Base-by-base conservation (phyloP, 2,888 invertebrate genomes). In the Drosophila parthenogenetica region DNA sequence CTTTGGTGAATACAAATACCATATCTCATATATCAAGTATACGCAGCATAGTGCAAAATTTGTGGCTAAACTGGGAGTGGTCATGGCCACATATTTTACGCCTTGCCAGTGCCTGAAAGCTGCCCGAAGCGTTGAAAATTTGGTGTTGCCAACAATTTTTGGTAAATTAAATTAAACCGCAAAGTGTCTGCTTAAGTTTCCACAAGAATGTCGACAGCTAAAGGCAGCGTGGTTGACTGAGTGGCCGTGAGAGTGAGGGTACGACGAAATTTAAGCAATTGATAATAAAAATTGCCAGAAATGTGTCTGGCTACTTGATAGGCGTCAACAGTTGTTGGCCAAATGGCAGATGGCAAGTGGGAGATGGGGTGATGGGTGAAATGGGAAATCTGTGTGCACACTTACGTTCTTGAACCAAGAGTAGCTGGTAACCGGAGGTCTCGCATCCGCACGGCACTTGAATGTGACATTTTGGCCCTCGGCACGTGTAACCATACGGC, bases 391-490 rank as follows among this genome's bases (percentile, higher is more conserved):
- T 53, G 51, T 59, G 59, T 35, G 45, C 22, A 42, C 53, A 94
- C 95, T 95, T 93, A 97, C 97, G 93, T 96, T 95, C 91, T 95
- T 96, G 90, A 95, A 96, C 95, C 97, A 97, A 54, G 95, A 94
- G 91, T 95, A 96, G 86, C 94, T 95, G 76, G 94, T 94, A 11
- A 96, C 95, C 45, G 94, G 94, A 11, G 97, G 97, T 71, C 95
- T 95, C 45, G 97, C 96, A 76, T 95, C 95, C 25, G 96, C 95
- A 75, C 96, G 95, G 90, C 97, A 97, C 58, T 95, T 94, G 58
- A 97, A 93, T 83, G 95, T 95, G 54, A 97, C 95, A 82, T 96
- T 95, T 80, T 96, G 95, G 49, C 96, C 96, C 92, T 97, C 97
- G 72, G 92, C 90, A 69, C 92, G 89, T 65, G 92, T 92, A 78